A percentile compares a stretch with the other conserved stretches of the same genome.
phyloP scores from a whole-genome alignment of 2,888 invertebrate species.

The Leptarthrus brevirostris region DNA sequence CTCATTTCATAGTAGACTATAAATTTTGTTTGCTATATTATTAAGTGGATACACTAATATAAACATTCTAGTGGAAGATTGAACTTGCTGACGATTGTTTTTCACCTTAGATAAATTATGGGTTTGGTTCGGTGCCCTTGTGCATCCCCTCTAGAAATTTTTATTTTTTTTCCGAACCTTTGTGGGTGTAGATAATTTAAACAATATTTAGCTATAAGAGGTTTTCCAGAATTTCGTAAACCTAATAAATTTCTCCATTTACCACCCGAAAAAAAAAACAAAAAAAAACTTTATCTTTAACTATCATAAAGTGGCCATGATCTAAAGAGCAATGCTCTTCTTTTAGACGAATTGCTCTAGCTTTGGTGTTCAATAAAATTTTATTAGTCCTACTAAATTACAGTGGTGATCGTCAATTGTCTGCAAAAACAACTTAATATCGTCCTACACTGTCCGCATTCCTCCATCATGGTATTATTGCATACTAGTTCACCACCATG shows the following conservation, averaged over 20 bases:
- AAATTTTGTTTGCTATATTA: conserved; percentile 3
- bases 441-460: conserved; percentile 34
- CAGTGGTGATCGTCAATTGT: not conserved
- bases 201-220: not conserved
- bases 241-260: conserved; percentile 17
- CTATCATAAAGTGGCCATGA: conserved; percentile 9
- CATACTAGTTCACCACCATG: not conserved
- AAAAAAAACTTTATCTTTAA: not conserved
- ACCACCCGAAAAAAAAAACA: not conserved
- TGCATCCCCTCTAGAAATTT: not conserved
- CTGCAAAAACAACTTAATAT: not conserved
- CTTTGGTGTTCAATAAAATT: conserved; percentile 2
- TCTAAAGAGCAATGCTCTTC: not conserved
- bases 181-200: conserved; percentile 18
- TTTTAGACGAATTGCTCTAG: not conserved
- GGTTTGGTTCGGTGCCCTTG: conserved; percentile 27
- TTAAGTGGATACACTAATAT: conserved; percentile 12
- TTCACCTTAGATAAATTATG: conserved; percentile 6
- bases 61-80: conserved; percentile 31
- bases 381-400: conserved; percentile 14
- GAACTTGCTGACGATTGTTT: conserved; percentile 24
- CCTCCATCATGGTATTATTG: not conserved
- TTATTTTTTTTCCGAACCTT: not conserved
- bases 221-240: not conserved
- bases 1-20: conserved; percentile 17